Percentiles rank a stretch among this genome's conserved stretches.
Evolutionary conservation across 1,140 invertebrate genomes (phyloP).

Genomic region (Orchestia grillus): DNA sequence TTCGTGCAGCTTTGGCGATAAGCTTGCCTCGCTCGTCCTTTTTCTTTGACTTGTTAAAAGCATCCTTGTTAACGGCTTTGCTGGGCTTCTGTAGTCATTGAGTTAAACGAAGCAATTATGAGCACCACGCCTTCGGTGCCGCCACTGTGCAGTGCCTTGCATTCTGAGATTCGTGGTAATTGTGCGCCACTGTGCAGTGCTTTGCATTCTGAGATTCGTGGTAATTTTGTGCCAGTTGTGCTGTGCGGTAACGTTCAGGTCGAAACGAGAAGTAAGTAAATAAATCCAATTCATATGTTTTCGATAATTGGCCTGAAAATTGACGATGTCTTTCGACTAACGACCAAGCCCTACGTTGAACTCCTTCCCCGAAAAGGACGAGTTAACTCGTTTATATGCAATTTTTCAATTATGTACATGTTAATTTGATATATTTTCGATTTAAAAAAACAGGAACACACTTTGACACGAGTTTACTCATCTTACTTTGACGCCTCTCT

Average conservation of each 20-base stretch:
- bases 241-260: background rate
- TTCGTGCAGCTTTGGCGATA: background rate
- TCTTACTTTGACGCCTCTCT: too few species aligned
- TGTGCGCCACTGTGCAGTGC: background rate
- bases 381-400: too few species aligned
- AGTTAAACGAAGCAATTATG: background rate
- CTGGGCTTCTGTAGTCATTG: background rate
- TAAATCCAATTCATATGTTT: background rate
- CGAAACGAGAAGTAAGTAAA: background rate
- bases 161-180: background rate
- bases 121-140: background rate
- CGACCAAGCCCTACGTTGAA: too few species aligned
- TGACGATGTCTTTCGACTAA: background rate
- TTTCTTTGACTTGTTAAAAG: background rate
- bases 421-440: too few species aligned
- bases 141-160: background rate
- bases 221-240: background rate
- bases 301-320: background rate
- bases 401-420: too few species aligned
- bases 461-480: too few species aligned
- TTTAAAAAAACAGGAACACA: too few species aligned
- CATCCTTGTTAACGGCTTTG: constrained; percentile 4
- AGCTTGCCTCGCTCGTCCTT: background rate
- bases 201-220: background rate
- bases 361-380: too few species aligned